Evolutionary conservation across 2,888 invertebrate species (phyloP), one percentile per base, ranked within the genome.

Genomic region (Ennomos quercinarius): DNA sequence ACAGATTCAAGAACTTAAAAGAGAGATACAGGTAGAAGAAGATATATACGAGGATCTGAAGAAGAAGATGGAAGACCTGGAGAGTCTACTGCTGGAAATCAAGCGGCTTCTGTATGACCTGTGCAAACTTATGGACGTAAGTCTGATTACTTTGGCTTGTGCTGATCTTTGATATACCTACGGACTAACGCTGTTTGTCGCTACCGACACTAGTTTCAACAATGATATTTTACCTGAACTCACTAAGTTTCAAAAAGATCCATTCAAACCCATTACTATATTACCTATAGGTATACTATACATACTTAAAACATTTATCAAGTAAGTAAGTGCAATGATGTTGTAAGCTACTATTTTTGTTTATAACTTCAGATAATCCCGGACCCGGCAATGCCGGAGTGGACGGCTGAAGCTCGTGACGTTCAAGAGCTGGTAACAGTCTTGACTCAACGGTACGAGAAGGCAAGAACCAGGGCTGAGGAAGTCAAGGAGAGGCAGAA

Each of bases 1-100:
- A 68, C 94, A 95, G 74, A 93, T 96, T 60, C 95, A 94, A 54
- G 91, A 93, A 37, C 77, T 96, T 0, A 95, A 95, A 79, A 84
- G 83, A 2, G 89, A 93, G 64, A 96, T 96, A 60, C 79, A 85
- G 27, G 82, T 87, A 43, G 93, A 95, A 65, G 80, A 85, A 42
- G 86, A 85, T 13, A 69, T 70, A 0, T 76, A 80, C 50, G 66
- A 57, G 0, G 83, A 84, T 10, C 63, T 90, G 17, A 78, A 84
- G 50, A 78, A 78, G 48, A 84, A 86, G 42, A 74, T 84, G 41
- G 87, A 91, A 10, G 84, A 90, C 4, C 75, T 93, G 3, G 87
- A 89, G 17, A 80, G 76, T 0, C 76, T 92, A 9, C 75, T 93
- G 38, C 64, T 88, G 51, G 91, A 93, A 45, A 93, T 93, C 39